Percentiles rank a stretch among this genome's conserved stretches.
Conservation (phyloP, 23 tunicate genomes). For the Phallusia fumigata region DNA sequence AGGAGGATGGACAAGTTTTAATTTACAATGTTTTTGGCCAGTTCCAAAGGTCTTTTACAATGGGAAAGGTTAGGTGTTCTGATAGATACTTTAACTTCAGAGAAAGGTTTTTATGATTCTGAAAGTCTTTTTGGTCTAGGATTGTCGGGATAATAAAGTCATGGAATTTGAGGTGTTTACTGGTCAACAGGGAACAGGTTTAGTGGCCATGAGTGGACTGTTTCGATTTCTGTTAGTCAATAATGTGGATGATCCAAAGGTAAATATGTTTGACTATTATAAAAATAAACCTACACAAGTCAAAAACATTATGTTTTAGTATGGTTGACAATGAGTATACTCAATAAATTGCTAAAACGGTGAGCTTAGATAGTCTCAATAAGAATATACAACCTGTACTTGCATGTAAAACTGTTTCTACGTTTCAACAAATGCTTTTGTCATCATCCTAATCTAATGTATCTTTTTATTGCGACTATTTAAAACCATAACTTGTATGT, state of each 20-base stretch:
- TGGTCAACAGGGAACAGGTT: constrained; percentile 74
- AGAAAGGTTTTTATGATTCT: not conserved
- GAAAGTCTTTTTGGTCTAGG: constrained; percentile 20
- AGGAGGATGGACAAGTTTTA: constrained; percentile 87
- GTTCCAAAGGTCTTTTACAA: constrained; percentile 44
- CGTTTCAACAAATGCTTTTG: too few species aligned
- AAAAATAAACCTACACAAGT: too few species aligned
- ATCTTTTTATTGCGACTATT: too few species aligned
- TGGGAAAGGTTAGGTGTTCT: constrained; percentile 52
- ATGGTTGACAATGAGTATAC: too few species aligned
- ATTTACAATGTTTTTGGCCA: constrained; percentile 71
- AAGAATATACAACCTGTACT: too few species aligned
- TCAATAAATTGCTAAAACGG: too few species aligned
- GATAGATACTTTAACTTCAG: not conserved
- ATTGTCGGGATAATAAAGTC: constrained; percentile 85
- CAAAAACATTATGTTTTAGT: too few species aligned
- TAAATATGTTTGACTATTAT: too few species aligned
- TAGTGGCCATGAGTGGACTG: constrained; percentile 84
- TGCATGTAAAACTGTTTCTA: too few species aligned
- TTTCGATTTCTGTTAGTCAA: constrained; percentile 70
- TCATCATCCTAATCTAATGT: too few species aligned
- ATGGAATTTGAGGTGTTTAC: constrained; percentile 76
- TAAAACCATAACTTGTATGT: too few species aligned
- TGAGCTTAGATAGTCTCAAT: too few species aligned
- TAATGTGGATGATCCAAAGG: constrained; percentile 77